Base-by-base conservation (phyloP, 2,888 invertebrate genomes). In the Drosophila parthenogenetica region DNA sequence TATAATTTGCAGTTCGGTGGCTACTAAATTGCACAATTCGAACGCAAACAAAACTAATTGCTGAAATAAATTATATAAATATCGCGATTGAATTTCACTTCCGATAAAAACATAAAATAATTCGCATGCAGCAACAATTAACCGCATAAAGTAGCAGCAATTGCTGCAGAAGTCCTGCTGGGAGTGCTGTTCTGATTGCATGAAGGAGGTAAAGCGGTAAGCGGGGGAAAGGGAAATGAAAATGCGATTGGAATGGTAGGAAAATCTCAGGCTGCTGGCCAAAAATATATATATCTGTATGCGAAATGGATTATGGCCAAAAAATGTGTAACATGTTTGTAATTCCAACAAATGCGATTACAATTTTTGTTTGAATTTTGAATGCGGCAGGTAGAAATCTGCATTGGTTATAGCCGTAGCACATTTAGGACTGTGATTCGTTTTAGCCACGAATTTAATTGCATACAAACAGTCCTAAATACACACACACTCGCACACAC, bases 31-130 rank as follows among this genome's bases (percentile, higher is more conserved):
- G 70, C 63, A 65, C 40, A 58, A 67, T 48, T 54, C 54, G 61
- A 50, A 53, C 53, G 64, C 42, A 50, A 57, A 45, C 46, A 66
- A 55, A 74, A 77, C 86, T 79, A 89, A 89, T 89, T 88, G 90
- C 70, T 64, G 78, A 80, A 85, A 90, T 85, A 88, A 85, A 89
- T 89, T 80, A 73, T 69, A 74, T 71, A 77, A 82, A 80, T 82
- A 87, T 89, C 88, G 73, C 70, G 77, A 87, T 87, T 74, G 80
- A 72, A 82, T 68, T 82, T 66, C 70, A 82, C 79, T 82, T 70
- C 77, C 68, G 81, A 88, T 86, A 88, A 76, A 75, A 81, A 87
- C 71, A 68, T 60, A 48, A 69, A 79, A 80, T 87, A 83, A 81
- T 81, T 73, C 66, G 75, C 72, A 69, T 59, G 69, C 55, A 67